phyloP scores from a whole-genome alignment of 2,888 invertebrate species.

The Meteorus colon region DNA sequence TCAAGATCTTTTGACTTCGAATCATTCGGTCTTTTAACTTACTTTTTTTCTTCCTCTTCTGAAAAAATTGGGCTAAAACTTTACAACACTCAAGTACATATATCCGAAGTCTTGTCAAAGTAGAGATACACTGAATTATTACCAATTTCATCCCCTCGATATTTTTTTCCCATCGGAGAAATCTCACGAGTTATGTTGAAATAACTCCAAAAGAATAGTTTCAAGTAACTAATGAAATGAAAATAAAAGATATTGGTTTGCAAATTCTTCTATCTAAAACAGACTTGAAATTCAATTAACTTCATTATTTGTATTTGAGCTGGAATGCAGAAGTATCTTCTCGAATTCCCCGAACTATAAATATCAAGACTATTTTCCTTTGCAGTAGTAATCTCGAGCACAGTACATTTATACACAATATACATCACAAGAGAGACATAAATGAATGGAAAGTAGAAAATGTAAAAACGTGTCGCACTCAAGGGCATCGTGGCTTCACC shows the following conservation, averaged over 20 bases:
- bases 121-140: constrained; percentile 6
- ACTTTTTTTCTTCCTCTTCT: not conserved
- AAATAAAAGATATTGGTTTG: not conserved
- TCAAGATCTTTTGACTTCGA: not conserved
- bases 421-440: not conserved
- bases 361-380: not conserved
- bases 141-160: not conserved
- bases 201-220: not conserved
- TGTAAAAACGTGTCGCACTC: not conserved
- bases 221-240: not conserved
- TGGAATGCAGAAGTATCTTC: not conserved
- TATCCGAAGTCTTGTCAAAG: not conserved
- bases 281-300: not conserved
- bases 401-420: not conserved
- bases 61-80: not conserved
- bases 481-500: not conserved
- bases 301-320: not conserved
- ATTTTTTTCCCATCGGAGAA: not conserved
- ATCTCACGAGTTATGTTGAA: constrained; percentile 1
- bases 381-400: not conserved
- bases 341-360: not conserved
- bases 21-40: not conserved
- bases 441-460: not conserved
- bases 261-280: not conserved
- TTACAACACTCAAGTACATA: not conserved